These are phyloP conservation scores for Labeo rohita DNA, from an alignment of 2,113 vertebrate genomes.

Conservation along the genomic window DNA sequence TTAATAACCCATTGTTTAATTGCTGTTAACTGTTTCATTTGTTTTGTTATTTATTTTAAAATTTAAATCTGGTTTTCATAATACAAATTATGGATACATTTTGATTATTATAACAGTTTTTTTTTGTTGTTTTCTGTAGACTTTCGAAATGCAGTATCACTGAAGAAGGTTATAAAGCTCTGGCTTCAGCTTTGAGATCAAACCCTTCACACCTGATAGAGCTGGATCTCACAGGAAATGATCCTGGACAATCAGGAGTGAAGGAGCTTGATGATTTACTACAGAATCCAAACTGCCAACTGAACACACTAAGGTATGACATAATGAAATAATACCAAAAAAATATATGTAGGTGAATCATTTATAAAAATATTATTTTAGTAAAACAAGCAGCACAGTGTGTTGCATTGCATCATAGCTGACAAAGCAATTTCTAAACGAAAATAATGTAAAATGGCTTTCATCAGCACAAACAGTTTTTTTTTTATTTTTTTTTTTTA, in stretches of 20 bases:
- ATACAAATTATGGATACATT: too few relatives aligned
- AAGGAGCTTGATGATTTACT: background rate
- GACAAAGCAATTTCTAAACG: background rate
- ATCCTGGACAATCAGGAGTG: background rate
- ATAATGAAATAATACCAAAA: background rate
- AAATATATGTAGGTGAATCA: background rate
- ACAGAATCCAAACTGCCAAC: background rate
- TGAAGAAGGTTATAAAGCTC: conserved; percentile 2
- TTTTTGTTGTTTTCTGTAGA: background rate
- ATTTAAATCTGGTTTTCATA: too few relatives aligned
- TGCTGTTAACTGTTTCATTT: too few relatives aligned
- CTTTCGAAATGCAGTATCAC: background rate
- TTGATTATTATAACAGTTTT: too few relatives aligned
- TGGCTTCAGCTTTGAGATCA: conserved; percentile 6
- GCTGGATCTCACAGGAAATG: background rate
- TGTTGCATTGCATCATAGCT: background rate
- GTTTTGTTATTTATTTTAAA: too few relatives aligned
- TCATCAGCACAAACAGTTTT: background rate
- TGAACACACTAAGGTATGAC: background rate
- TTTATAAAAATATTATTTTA: background rate
- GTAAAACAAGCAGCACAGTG: background rate
- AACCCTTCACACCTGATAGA: background rate
- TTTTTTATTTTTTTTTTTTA: background rate
- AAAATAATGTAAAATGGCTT: background rate
- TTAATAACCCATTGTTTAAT: too few relatives aligned